phyloP scores from a whole-genome alignment of 2,888 invertebrate species.

The Apamea crenata region DNA sequence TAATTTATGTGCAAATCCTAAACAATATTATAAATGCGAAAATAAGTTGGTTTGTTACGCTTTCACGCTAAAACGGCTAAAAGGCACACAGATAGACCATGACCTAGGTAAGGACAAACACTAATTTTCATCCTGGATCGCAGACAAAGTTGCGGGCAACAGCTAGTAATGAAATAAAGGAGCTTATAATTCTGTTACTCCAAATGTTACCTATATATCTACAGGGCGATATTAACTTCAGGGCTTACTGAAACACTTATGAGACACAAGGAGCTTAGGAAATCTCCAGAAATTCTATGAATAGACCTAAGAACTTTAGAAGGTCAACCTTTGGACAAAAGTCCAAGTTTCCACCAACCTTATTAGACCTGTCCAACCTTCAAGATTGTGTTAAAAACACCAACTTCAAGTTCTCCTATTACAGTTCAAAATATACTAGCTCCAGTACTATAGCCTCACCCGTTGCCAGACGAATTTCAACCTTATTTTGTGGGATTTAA shows the following conservation, averaged over 20 bases:
- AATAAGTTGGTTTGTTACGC: no score
- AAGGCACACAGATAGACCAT: no score
- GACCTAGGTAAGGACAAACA: no score
- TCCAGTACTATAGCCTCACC: not conserved
- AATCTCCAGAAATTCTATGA: slow-evolving; percentile 9
- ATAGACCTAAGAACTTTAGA: not conserved
- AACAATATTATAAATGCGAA: no score
- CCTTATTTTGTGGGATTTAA: accelerated
- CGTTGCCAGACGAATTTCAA: not conserved
- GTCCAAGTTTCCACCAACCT: slow-evolving; percentile 3
- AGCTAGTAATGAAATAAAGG: no score
- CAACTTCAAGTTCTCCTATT: slow-evolving; percentile 16
- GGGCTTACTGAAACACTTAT: not conserved
- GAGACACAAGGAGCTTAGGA: slow-evolving; percentile 6
- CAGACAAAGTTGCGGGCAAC: no score
- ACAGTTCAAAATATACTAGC: slow-evolving; percentile 36
- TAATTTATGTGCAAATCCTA: no score
- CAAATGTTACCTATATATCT: not conserved
- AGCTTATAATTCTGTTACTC: not conserved
- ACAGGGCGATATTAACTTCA: not conserved
- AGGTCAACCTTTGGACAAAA: not conserved
- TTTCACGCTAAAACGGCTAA: no score
- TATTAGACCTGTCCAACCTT: slow-evolving; percentile 21
- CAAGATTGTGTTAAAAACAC: slow-evolving; percentile 19
- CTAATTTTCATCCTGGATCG: no score